Conservation (phyloP, 2,113 vertebrate species). For the Leptobrachium ailaonicum region DNA sequence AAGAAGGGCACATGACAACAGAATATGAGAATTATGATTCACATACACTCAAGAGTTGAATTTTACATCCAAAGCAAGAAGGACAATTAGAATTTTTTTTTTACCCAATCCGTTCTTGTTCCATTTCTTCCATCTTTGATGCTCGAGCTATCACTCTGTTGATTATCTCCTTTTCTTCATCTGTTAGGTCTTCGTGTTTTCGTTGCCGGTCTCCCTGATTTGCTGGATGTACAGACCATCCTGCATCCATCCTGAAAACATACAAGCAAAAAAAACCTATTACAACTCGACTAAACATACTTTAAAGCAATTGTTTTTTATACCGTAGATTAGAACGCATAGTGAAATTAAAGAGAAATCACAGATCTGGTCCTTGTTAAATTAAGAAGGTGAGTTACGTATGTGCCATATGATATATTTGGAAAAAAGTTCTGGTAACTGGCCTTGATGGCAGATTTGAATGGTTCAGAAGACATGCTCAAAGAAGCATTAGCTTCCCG, state of each 20-base stretch:
- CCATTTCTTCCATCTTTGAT: conserved; percentile 87
- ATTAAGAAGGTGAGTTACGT: too few relatives aligned
- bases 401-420: too few relatives aligned
- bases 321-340: too few relatives aligned
- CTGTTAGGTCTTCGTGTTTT: conserved; percentile 83
- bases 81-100: conserved; percentile 28
- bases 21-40: not conserved
- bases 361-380: too few relatives aligned
- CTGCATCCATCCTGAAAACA: conserved; percentile 61
- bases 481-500: too few relatives aligned
- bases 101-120: conserved; percentile 89
- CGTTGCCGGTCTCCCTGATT: conserved; percentile 61
- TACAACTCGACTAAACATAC: not conserved
- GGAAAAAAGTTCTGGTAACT: too few relatives aligned
- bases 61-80: not conserved
- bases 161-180: conserved; percentile 95
- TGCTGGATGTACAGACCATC: conserved; percentile 60
- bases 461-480: too few relatives aligned
- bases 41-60: not conserved
- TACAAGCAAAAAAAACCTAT: not conserved
- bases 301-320: not conserved
- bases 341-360: too few relatives aligned
- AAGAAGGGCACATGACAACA: too few relatives aligned
- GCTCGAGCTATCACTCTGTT: conserved; percentile 88
- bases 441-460: too few relatives aligned